Evolutionary conservation across 2,888 invertebrate species (phyloP).

Genomic region (Pantelozetes paolii): DNA sequence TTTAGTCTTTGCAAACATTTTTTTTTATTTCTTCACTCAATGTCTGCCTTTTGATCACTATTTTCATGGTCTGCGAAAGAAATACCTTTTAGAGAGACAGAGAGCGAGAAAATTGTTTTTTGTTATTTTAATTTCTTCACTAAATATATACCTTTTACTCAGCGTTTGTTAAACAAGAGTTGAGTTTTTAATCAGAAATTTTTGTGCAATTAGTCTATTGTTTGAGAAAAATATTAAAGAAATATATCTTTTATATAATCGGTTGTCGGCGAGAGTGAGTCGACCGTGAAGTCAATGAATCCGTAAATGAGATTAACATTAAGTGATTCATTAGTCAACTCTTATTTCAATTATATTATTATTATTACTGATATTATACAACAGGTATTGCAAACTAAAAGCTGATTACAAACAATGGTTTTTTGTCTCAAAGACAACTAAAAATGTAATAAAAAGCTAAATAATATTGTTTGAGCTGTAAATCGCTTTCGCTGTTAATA

Average conservation of each 20-base stretch:
- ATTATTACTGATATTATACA: not conserved
- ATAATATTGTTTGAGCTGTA: conserved; percentile 15
- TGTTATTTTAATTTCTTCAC: not conserved
- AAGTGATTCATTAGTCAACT: conserved; percentile 11
- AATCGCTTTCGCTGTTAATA: conserved; percentile 9
- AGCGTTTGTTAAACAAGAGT: too few relatives aligned
- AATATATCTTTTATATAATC: conserved; percentile 9
- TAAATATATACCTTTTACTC: too few relatives aligned
- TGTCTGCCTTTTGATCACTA: not conserved
- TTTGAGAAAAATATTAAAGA: not conserved
- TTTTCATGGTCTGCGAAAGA: conserved; percentile 7
- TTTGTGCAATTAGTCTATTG: not conserved
- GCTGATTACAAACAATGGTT: not conserved
- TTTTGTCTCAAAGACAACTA: not conserved
- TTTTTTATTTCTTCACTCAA: not conserved
- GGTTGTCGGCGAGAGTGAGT: not conserved
- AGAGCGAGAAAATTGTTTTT: not conserved
- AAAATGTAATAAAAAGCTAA: not conserved
- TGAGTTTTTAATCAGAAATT: not conserved
- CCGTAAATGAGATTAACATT: conserved; percentile 21
- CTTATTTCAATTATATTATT: not conserved
- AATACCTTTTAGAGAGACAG: too few relatives aligned
- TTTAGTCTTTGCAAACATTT: not conserved
- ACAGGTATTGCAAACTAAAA: not conserved
- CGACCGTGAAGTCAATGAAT: not conserved